Evolutionary conservation across 2,797 vertebrate species (phyloP).

Genomic region (Cryptoprocta ferox): DNA sequence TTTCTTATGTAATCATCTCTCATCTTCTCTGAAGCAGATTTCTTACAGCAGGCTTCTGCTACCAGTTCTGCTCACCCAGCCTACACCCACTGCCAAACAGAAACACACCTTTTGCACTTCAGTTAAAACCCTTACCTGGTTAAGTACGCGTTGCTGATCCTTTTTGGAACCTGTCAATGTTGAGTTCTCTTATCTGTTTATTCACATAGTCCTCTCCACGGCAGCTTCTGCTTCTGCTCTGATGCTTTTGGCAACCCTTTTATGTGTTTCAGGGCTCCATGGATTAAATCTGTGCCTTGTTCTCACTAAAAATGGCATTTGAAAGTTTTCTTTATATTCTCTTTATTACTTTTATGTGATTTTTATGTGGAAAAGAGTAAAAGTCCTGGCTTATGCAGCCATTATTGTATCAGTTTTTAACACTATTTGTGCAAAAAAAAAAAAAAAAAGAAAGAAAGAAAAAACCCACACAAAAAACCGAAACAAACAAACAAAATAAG

Average conservation of each 20-base stretch:
- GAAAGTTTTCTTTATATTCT: conserved; percentile 39
- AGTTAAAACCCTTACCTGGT: background rate
- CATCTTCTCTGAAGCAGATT: background rate
- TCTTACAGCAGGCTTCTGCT: background rate
- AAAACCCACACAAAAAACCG: background rate
- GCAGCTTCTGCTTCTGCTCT: background rate
- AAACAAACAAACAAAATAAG: background rate
- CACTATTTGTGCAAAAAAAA: background rate
- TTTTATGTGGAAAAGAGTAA: background rate
- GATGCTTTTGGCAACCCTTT: conserved; percentile 15
- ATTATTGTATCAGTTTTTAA: background rate
- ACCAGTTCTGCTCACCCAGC: background rate
- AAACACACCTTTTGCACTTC: background rate
- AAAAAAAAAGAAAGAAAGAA: background rate
- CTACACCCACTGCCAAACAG: background rate
- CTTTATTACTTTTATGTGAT: conserved; percentile 26
- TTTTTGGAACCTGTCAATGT: background rate
- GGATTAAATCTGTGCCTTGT: conserved; percentile 28
- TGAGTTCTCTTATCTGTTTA: background rate
- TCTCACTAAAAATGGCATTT: conserved; percentile 45
- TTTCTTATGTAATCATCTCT: background rate
- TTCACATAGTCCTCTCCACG: background rate
- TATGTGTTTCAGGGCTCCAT: background rate
- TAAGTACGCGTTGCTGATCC: background rate
- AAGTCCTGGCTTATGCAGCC: background rate